phyloP scores from a whole-genome alignment of 2,113 vertebrate species.

The rabbit (Oryctolagus cuniculus) region mOryCun1.1 NC_091447.1:34250001-34250500 shows the following conservation, averaged over 20 bases:
- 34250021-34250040: not conserved
- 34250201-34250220: not conserved
- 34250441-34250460: not conserved
- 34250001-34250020: not conserved
- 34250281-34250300: not conserved
- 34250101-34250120: not conserved
- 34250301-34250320: constrained; percentile 53
- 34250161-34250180: not conserved
- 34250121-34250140: not conserved
- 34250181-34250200: not conserved
- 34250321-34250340: constrained; percentile 23
- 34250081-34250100: not conserved
- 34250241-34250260: constrained; percentile 54
- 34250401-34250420: not conserved
- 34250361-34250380: constrained; percentile 53
- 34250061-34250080: not conserved
- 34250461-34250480: not conserved
- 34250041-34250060: not conserved
- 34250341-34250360: constrained; percentile 58
- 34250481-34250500: not conserved
- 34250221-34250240: not conserved
- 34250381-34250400: not conserved
- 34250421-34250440: not conserved
- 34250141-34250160: not conserved
- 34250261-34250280: constrained; percentile 18